Percentiles rank a stretch among this genome's conserved stretches.
These are phyloP conservation scores for Leptinotarsa tumamoca DNA, from an alignment of 2,888 invertebrate species.

Conservation along the genomic window DNA sequence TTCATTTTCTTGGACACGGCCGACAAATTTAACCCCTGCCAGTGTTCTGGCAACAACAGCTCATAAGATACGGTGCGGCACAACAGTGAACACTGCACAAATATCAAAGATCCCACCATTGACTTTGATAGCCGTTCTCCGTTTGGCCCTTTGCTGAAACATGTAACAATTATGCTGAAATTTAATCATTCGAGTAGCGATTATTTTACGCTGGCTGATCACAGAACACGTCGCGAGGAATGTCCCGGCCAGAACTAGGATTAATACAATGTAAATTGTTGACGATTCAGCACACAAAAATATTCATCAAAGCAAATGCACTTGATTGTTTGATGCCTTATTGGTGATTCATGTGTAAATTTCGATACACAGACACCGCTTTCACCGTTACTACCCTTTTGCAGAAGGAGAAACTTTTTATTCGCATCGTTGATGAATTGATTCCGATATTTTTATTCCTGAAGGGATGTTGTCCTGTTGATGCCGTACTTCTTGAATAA, in stretches of 20 bases:
- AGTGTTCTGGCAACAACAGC: slow-evolving; percentile 25
- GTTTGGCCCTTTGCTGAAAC: slow-evolving; percentile 56
- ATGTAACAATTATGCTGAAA: slow-evolving; percentile 68
- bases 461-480: too few relatives aligned
- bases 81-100: slow-evolving; percentile 56
- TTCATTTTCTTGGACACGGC: background rate
- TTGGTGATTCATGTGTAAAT: slow-evolving; percentile 58
- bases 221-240: slow-evolving; percentile 66
- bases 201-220: slow-evolving; percentile 66
- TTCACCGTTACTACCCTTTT: background rate
- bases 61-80: slow-evolving; percentile 44
- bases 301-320: slow-evolving; percentile 62
- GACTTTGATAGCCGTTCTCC: slow-evolving; percentile 60
- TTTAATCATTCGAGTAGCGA: slow-evolving; percentile 68
- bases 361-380: background rate
- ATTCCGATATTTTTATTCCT: too few relatives aligned
- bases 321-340: slow-evolving; percentile 60
- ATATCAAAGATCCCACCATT: slow-evolving; percentile 61
- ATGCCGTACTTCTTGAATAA: too few relatives aligned
- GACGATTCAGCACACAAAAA: slow-evolving; percentile 60
- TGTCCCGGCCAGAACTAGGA: slow-evolving; percentile 65
- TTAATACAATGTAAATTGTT: slow-evolving; percentile 67
- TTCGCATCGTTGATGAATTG: too few relatives aligned
- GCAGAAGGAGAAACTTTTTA: background rate
- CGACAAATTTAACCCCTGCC: background rate